Evolutionary conservation across 2,888 invertebrate genomes (phyloP), one percentile per base, ranked within the genome.

Genomic region (Cataglyphis altisquamis): DNA sequence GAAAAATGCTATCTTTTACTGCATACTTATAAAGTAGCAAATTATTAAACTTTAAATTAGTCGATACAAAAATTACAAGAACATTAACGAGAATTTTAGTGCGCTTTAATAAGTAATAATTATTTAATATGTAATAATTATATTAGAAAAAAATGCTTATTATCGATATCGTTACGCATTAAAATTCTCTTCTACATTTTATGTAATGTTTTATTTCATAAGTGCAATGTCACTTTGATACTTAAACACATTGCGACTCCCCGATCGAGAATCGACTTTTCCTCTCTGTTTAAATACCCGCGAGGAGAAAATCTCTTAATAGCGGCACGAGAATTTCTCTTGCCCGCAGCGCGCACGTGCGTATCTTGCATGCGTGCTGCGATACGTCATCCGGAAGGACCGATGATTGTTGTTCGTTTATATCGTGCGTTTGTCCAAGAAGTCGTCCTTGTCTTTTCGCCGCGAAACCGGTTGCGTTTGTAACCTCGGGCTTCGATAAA

Each of bases 391-490:
- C 78, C 78, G 82, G 84, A 84, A 87, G 85, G 82, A 85, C 72
- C 64, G 72, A 67, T 64, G 36, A 60, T 60, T 75, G 64, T 18
- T 67, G 57, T 55, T 60, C 67, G 63, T 74, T 64, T 25, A 52
- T 62, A 68, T 82, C 81, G 68, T 25, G 68, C 55, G 36, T 77
- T 77, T 68, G 60, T 83, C 78, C 70, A 73, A 75, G 81, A 72
- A 85, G 84, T 84, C 82, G 87, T 87, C 85, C 84, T 87, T 87
- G 83, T 84, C 78, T 80, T 78, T 60, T 78, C 68, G 60, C 64
- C 63, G 80, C 73, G 85, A 87, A 87, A 87, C 87, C 77, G 77
- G 86, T 77, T 80, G 78, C 67, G 72, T 80, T 85, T 84, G 87
- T 83, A 55, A 77, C 78, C 67, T 60, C 77, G 67, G 57, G 62